These are phyloP conservation scores for Chrysopilus asiliformis DNA, from an alignment of 2,888 invertebrate genomes.

Conservation along the genomic window DNA sequence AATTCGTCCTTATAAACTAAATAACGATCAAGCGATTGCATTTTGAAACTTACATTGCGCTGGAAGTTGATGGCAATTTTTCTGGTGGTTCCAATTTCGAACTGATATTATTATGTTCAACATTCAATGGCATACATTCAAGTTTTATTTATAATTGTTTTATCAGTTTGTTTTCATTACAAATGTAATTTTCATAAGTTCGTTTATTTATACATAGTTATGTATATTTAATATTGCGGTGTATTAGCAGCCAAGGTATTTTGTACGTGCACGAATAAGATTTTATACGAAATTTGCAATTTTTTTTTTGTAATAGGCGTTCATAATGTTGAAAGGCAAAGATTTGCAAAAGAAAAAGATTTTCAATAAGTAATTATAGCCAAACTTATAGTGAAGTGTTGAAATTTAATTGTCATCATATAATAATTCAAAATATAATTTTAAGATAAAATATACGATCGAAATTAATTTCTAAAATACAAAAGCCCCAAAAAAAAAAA, in stretches of 20 bases:
- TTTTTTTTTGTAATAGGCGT: slow-evolving; percentile 9
- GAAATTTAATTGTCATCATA: too few species aligned
- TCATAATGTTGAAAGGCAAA: slow-evolving; percentile 10
- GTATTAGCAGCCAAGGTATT: background rate
- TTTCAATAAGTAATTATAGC: slow-evolving; percentile 5
- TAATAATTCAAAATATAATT: too few species aligned
- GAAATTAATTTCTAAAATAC: too few species aligned
- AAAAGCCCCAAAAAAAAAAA: too few species aligned
- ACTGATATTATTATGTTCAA: slow-evolving; percentile 17
- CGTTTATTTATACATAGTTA: background rate
- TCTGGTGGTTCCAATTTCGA: slow-evolving; percentile 27
- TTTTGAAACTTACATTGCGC: slow-evolving; percentile 25
- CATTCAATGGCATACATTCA: background rate
- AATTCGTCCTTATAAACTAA: slow-evolving; percentile 6
- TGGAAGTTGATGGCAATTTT: slow-evolving; percentile 24
- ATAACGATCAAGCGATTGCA: slow-evolving; percentile 4
- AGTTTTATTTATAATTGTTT: slow-evolving; percentile 9
- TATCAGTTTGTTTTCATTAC: slow-evolving; percentile 5
- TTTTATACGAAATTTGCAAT: background rate
- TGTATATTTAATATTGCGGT: slow-evolving; percentile 1
- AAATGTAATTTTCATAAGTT: slow-evolving; percentile 3
- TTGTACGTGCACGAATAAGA: background rate
- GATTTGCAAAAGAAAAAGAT: slow-evolving; percentile 8
- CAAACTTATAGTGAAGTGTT: too few species aligned
- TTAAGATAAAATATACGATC: too few species aligned